Evolutionary conservation across 2,888 invertebrate species (phyloP).

Genomic region (Allophyes oxyacanthae): DNA sequence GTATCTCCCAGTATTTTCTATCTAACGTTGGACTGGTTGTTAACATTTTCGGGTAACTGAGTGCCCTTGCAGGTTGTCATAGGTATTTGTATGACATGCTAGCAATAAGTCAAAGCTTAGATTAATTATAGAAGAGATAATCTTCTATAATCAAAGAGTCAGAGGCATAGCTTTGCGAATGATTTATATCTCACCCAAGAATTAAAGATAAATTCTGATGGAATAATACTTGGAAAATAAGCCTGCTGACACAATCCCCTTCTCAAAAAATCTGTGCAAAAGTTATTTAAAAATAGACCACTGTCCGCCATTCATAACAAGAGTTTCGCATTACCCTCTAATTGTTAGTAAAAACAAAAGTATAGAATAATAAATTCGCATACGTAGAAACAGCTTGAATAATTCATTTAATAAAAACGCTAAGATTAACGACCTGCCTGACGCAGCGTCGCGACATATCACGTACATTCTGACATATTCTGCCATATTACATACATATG

Average conservation of each 20-base stretch:
- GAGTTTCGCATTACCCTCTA: constrained; percentile 55
- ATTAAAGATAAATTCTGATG: no score
- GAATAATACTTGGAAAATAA: not conserved
- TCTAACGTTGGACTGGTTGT: no score
- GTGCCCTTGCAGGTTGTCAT: no score
- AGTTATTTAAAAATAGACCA: constrained; percentile 19
- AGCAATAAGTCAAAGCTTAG: no score
- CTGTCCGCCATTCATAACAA: constrained; percentile 21
- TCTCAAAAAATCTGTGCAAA: not conserved
- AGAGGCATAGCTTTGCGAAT: no score
- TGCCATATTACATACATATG: constrained; percentile 4
- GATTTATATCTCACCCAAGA: no score
- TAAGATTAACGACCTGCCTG: constrained; percentile 62
- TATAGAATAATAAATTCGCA: constrained; percentile 53
- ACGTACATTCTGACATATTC: constrained; percentile 37
- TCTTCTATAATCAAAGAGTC: no score
- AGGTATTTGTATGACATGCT: no score
- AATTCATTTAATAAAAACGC: constrained; percentile 69
- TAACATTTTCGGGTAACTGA: no score
- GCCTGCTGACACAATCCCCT: not conserved
- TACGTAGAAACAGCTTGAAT: constrained; percentile 58
- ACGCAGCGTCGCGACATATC: constrained; percentile 54
- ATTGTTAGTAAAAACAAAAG: constrained; percentile 47
- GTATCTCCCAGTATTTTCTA: no score
- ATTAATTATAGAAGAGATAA: no score